These are phyloP conservation scores for Drosophila picticornis DNA, from an alignment of 2,888 invertebrate species.

Conservation along the genomic window DNA sequence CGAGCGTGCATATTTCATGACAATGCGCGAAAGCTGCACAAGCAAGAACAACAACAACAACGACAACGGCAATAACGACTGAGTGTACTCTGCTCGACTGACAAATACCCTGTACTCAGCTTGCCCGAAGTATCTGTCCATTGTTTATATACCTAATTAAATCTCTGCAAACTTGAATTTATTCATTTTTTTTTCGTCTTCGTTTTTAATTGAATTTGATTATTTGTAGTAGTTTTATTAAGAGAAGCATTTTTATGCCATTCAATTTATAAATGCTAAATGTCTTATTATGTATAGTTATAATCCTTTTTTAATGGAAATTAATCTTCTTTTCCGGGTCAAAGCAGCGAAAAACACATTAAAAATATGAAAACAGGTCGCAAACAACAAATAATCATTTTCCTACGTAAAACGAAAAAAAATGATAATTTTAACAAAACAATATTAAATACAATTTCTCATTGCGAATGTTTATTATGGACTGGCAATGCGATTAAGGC, in stretches of 20 bases:
- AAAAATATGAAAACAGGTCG: neutral
- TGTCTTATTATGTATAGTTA: no score
- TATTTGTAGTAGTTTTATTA: neutral
- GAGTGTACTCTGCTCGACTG: neutral
- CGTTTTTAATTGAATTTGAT: neutral
- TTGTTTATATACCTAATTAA: neutral
- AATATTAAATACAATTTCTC: neutral
- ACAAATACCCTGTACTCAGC: conserved; percentile 3
- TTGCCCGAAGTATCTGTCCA: neutral
- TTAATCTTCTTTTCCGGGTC: neutral
- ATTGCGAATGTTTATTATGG: neutral
- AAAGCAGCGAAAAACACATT: neutral
- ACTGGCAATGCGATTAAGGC: neutral
- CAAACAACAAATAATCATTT: neutral
- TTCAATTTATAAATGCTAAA: neutral
- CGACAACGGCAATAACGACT: neutral
- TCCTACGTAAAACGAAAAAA: neutral
- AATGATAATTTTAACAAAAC: neutral
- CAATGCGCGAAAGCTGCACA: conserved; percentile 56
- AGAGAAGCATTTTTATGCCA: neutral
- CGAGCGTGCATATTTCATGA: conserved; percentile 70
- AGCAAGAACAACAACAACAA: conserved; percentile 16
- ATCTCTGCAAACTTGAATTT: neutral
- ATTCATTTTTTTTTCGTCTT: neutral
- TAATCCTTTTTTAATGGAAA: neutral